These are phyloP conservation scores for Chelonoidis abingdonii DNA, from an alignment of 2,113 vertebrate genomes.

Conservation along the genomic window DNA sequence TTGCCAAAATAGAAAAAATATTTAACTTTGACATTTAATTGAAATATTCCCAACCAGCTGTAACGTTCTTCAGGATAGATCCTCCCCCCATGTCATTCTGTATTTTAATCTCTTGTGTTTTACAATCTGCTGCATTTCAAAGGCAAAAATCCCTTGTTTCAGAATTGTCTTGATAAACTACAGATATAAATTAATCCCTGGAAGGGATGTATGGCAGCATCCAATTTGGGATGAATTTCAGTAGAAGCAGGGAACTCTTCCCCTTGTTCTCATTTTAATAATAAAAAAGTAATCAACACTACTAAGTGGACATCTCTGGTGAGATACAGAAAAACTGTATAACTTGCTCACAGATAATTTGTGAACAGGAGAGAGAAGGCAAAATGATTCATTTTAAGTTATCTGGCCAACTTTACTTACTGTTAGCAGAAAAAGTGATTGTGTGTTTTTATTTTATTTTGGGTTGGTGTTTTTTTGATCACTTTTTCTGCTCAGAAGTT, in stretches of 20 bases:
- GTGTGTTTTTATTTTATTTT: background rate
- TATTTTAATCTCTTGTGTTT: background rate
- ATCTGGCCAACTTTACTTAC: background rate
- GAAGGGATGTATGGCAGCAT: background rate
- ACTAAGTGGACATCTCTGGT: background rate
- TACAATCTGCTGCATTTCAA: background rate
- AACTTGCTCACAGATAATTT: background rate
- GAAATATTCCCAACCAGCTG: background rate
- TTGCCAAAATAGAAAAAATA: background rate
- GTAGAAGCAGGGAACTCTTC: background rate
- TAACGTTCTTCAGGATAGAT: background rate
- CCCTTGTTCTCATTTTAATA: rapidly evolving
- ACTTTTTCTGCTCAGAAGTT: background rate
- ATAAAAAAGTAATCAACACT: background rate
- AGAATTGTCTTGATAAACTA: background rate
- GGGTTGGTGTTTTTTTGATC: background rate
- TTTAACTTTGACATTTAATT: background rate
- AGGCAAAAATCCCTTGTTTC: background rate
- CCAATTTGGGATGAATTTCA: background rate
- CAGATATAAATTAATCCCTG: background rate
- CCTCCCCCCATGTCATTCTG: background rate
- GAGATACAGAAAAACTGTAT: background rate
- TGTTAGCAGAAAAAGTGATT: background rate
- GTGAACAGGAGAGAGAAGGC: background rate
- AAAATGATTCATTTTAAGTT: background rate